phyloP scores from a whole-genome alignment of 2,888 invertebrate genomes.

The Pediacus dermestoides region DNA sequence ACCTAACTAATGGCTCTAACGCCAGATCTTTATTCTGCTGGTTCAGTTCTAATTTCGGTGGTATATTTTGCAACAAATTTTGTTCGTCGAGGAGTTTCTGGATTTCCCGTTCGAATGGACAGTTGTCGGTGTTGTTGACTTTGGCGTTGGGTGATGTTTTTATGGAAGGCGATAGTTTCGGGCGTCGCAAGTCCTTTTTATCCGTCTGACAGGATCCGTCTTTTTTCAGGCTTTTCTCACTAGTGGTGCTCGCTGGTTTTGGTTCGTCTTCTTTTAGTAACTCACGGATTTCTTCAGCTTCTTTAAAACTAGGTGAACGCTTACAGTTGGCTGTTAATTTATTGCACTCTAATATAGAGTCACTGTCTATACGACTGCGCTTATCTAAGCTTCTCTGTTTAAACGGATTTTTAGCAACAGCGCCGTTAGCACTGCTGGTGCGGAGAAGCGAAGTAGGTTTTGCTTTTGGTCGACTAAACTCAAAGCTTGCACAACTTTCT shows the following conservation, averaged over 20 bases:
- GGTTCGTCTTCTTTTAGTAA: constrained; percentile 44
- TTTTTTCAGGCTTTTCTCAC: constrained; percentile 58
- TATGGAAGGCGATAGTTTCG: constrained; percentile 56
- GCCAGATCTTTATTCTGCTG: constrained; percentile 62
- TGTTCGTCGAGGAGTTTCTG: constrained; percentile 74
- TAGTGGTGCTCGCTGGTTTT: constrained; percentile 52
- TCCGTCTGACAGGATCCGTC: constrained; percentile 66
- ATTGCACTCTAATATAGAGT: constrained; percentile 48
- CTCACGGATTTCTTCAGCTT: constrained; percentile 47
- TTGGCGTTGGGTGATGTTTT: constrained; percentile 51
- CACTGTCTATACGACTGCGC: constrained; percentile 44
- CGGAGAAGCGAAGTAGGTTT: constrained; percentile 40
- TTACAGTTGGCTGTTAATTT: constrained; percentile 46
- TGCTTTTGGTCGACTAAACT: constrained; percentile 53
- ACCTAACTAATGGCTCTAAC: constrained; percentile 48
- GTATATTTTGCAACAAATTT: constrained; percentile 60
- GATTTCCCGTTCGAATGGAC: constrained; percentile 74
- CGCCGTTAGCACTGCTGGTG: constrained; percentile 41
- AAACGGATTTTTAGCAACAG: constrained; percentile 18
- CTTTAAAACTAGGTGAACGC: constrained; percentile 50
- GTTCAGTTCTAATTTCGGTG: constrained; percentile 59
- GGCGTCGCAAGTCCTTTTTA: constrained; percentile 56
- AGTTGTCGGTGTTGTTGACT: constrained; percentile 54
- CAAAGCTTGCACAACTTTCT: constrained; percentile 63
- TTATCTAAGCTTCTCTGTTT: constrained; percentile 45